Evolutionary conservation across 1,140 invertebrate species (phyloP), one percentile per base, ranked within the genome.

Genomic region (Adelges cooleyi): DNA sequence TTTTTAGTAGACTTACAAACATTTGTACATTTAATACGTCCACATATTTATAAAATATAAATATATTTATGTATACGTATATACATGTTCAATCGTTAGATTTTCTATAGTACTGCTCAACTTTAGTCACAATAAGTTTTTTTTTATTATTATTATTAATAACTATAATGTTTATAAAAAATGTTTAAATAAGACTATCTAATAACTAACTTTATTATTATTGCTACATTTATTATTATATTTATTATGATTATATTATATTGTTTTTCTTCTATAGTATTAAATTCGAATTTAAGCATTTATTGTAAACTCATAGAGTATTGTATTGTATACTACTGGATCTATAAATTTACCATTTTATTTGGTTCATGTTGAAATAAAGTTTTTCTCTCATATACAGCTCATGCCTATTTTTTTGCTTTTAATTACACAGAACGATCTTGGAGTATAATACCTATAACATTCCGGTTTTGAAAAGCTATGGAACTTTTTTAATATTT

Each of bases 51-150:
- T n/a, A n/a, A n/a, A n/a, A n/a, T n/a, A n/a, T n/a, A n/a, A n/a
- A n/a, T n/a, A 42, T 42, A 56, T 42, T 53, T 38, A 38, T 38
- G 36, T 8, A 38, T 8, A 53, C 25, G 17, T 59, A 59, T 44
- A 42, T 59, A 59, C 23, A 18, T 44, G 44, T 44, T 59, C 27
- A 27, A 42, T 18, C 36, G 8, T 33, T 59, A n/a, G n/a, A n/a
- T 38, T 38, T 48, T 48, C 44, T 59, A 42, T 59, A 59, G 53
- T 44, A 40, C 38, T 44, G 53, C 53, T 59, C 53, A 59, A 59
- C 44, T 56, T 56, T 56, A 56, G 25, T 56, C 40, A 20, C 15
- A 38, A 54, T 40, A 42, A 59, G 11, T 59, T 59, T 42, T 59
- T 44, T 42, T n/a, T 42, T 42, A 42, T 42, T 42, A 42, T 59